Evolutionary conservation across 2,113 vertebrate species (phyloP), one percentile per base, ranked within the genome.

Genomic region (Cynopterus brachyotis): DNA sequence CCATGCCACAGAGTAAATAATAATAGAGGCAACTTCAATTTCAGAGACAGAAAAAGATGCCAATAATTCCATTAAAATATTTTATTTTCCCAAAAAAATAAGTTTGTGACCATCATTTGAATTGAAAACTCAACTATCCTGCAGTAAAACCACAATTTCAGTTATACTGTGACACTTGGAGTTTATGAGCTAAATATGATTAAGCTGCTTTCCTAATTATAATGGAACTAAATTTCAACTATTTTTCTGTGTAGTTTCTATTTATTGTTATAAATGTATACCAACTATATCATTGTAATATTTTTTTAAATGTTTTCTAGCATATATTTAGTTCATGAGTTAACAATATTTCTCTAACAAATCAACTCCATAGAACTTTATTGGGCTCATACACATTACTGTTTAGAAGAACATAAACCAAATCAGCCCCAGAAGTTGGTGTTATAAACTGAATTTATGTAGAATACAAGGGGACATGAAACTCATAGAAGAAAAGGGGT

Each of bases 51-150:
- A 72, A 86, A 37, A 37, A 94, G 81, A 95, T 62, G 47, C 60
- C 55, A 53, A 75, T 24, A n/a, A 94, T 78, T 60, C 47, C 72
- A 96, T 78, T 82, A 94, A 94, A 96, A 69, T 85, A 66, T 40
- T 94, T 92, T 67, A 35, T 7, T 89, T 26, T 5, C 42, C 66
- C 24, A 1, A 5, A 67, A 94, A 89, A 78, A 35, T 42, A 62
- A 90, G 78, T 4, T 62, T 89, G 37, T 93, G 69, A 12, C 53
- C 26, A 73, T 42, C 53, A 50, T 80, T 66, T 83, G 19, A 92
- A 42, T 67, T 59, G 55, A 59, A 90, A 94, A 87, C 28, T 76
- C 67, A 87, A 62, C 53, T 83, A 47, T 32, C 30, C 55, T 96
- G 26, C 66, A 67, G 45, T 80, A n/a, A 83, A 84, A 75, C 37